These are phyloP conservation scores for Sinosuthora webbiana DNA, from an alignment of 2,113 vertebrate species.

Conservation along the genomic window DNA sequence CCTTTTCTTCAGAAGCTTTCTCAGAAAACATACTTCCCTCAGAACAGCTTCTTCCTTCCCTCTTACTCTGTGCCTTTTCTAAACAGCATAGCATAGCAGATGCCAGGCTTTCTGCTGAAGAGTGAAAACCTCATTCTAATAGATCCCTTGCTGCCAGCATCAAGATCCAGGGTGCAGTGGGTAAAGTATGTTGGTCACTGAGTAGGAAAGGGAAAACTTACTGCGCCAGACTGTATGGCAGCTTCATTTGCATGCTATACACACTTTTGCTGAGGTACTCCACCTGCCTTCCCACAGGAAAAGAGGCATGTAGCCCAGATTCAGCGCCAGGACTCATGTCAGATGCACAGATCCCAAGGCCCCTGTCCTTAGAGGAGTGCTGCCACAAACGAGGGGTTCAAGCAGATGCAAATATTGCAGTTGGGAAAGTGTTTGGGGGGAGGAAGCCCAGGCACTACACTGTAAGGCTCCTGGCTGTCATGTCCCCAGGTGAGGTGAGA, in stretches of 20 bases:
- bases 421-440: neutral
- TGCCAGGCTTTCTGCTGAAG: neutral
- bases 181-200: neutral
- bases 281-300: neutral
- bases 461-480: neutral
- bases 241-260: neutral
- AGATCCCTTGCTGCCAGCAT: neutral
- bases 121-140: neutral
- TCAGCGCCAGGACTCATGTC: accelerated
- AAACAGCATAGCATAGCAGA: neutral
- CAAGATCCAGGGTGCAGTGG: neutral
- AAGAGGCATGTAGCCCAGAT: neutral
- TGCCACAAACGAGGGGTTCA: neutral
- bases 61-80: neutral
- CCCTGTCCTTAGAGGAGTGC: neutral
- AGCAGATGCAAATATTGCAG: neutral
- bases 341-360: neutral
- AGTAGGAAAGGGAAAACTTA: neutral
- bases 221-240: neutral
- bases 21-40: neutral
- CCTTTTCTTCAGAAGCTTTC: neutral
- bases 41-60: neutral
- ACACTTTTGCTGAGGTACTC: neutral
- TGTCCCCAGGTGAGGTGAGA: neutral
- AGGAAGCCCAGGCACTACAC: neutral